A percentile compares a stretch with the other conserved stretches of the same genome.
Evolutionary conservation across 2,797 vertebrate genomes (phyloP).

Genomic region (Periparus ater): DNA sequence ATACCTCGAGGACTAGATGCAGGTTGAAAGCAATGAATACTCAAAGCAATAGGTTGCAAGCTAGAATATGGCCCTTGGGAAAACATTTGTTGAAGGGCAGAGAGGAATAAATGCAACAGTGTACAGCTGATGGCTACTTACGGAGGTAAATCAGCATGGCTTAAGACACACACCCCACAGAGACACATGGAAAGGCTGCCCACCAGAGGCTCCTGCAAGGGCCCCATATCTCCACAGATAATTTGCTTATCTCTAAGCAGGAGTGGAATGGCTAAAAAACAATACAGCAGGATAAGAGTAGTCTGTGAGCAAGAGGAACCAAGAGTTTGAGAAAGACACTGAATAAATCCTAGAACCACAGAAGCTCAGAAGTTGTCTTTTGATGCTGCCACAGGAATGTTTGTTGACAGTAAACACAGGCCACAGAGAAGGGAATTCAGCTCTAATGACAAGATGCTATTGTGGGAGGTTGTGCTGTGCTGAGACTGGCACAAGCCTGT

Average conservation of each 20-base stretch:
- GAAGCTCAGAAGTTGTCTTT: background rate
- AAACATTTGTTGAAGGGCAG: background rate
- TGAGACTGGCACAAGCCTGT: background rate
- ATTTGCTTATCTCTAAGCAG: background rate
- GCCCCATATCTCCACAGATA: background rate
- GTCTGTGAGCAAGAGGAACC: background rate
- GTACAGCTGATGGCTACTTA: background rate
- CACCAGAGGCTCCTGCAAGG: background rate
- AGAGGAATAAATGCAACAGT: background rate
- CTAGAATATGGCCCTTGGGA: background rate
- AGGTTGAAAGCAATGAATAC: background rate
- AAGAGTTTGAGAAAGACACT: background rate
- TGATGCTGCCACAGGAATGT: background rate
- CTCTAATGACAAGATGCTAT: background rate
- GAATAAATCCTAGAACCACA: background rate
- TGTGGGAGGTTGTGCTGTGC: background rate
- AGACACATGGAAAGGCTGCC: background rate
- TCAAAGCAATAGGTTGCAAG: background rate
- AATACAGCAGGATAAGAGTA: background rate
- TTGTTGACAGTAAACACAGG: background rate
- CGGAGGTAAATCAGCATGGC: background rate
- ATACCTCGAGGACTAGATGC: background rate
- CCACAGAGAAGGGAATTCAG: background rate
- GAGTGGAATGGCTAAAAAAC: background rate
- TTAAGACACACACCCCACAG: background rate